phyloP scores from a whole-genome alignment of 2,888 invertebrate species.

The Empis stercorea region DNA sequence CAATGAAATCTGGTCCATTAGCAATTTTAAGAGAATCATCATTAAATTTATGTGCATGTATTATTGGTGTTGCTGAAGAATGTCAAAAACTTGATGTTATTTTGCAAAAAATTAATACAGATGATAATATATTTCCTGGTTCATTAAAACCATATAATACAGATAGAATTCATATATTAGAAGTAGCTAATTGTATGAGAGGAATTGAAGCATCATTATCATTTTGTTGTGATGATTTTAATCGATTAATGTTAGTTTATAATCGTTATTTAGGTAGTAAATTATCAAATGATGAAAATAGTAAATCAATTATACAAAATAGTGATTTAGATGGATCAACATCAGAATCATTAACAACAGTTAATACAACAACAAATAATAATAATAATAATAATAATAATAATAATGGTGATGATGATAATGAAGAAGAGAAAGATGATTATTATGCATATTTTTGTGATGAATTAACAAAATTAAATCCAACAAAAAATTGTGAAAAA shows the following conservation, averaged over 20 bases:
- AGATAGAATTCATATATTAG: constrained; percentile 25
- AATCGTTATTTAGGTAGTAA: constrained; percentile 31
- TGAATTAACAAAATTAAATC: constrained; percentile 15
- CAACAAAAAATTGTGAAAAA: constrained; percentile 18
- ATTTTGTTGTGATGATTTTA: constrained; percentile 32
- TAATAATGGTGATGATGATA: too few species aligned
- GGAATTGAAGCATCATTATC: constrained; percentile 29
- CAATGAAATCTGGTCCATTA: constrained; percentile 23
- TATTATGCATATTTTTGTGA: constrained; percentile 34
- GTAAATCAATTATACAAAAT: constrained; percentile 3
- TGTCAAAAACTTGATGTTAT: constrained; percentile 30
- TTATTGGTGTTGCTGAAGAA: constrained; percentile 33
- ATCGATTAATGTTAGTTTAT: constrained; percentile 32
- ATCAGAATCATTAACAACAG: too few species aligned
- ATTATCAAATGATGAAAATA: constrained; percentile 16
- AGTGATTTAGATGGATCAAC: neutral
- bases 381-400: too few species aligned
- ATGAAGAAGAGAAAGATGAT: constrained; percentile 26
- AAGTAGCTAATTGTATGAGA: constrained; percentile 30
- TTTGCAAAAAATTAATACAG: constrained; percentile 26
- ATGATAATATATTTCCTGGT: constrained; percentile 18
- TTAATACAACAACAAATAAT: too few species aligned
- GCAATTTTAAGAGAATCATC: constrained; percentile 31
- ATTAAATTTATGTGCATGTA: constrained; percentile 30
- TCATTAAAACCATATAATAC: constrained; percentile 10